A percentile compares a stretch with the other conserved stretches of the same genome.
These are phyloP conservation scores for Clepsis dumicolana DNA, from an alignment of 2,888 invertebrate species.

Conservation along the genomic window DNA sequence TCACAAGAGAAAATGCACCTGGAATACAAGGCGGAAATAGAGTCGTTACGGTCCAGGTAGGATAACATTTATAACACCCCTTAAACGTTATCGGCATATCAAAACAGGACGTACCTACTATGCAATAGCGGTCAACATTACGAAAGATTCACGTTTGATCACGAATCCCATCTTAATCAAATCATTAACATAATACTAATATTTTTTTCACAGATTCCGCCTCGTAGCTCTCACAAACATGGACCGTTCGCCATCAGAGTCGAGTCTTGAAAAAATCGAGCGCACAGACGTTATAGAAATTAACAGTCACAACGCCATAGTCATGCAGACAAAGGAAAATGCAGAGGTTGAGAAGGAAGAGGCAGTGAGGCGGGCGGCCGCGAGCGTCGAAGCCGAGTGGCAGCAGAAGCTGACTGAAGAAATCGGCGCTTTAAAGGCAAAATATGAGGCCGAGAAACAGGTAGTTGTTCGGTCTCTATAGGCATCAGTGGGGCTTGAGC, in stretches of 20 bases:
- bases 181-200: background rate
- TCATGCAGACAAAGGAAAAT: slow-evolving; percentile 89
- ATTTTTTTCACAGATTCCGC: slow-evolving; percentile 83
- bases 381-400: slow-evolving; percentile 84
- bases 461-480: slow-evolving; percentile 50
- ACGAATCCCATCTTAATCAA: no score
- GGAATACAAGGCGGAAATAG: slow-evolving; percentile 92
- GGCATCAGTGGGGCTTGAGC: no score
- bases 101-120: no score
- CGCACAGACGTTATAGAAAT: slow-evolving; percentile 88
- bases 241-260: slow-evolving; percentile 92
- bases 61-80: background rate
- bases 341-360: slow-evolving; percentile 87
- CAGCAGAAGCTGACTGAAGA: slow-evolving; percentile 74
- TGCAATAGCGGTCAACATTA: background rate
- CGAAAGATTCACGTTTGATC: background rate
- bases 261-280: slow-evolving; percentile 92
- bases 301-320: slow-evolving; percentile 88
- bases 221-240: slow-evolving; percentile 90
- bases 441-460: slow-evolving; percentile 85
- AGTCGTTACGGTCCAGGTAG: slow-evolving; percentile 89
- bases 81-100: background rate
- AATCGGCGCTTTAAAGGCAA: slow-evolving; percentile 58
- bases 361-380: slow-evolving; percentile 80
- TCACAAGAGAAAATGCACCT: slow-evolving; percentile 89